Percentiles rank a stretch among this genome's conserved stretches.
Evolutionary conservation across 35 echinoderm and acorn worm species (phyloP).

Genomic region (Diadema setosum): DNA sequence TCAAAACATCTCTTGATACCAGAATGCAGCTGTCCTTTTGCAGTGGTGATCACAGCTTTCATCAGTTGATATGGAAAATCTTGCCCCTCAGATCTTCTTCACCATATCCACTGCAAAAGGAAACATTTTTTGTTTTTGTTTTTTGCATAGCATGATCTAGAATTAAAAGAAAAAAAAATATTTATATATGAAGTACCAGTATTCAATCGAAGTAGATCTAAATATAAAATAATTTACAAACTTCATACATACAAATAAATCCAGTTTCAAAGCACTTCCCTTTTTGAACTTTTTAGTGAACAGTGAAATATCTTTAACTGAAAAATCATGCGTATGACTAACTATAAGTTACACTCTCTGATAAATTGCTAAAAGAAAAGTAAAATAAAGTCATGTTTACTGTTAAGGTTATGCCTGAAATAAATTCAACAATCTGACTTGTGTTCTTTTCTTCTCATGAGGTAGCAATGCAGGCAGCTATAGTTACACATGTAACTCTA

Average conservation of each 20-base stretch:
- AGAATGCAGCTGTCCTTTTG: slow-evolving; percentile 47
- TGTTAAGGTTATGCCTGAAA: too few relatives aligned
- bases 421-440: too few relatives aligned
- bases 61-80: slow-evolving; percentile 54
- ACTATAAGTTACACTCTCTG: neutral
- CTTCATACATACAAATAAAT: neutral
- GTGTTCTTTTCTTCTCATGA: too few relatives aligned
- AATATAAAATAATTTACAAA: neutral
- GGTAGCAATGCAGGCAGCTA: too few relatives aligned
- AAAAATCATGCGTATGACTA: neutral
- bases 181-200: neutral
- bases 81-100: slow-evolving; percentile 3
- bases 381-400: too few relatives aligned
- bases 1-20: slow-evolving; percentile 39
- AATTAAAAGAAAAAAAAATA: too few relatives aligned
- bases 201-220: neutral
- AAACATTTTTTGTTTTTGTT: neutral
- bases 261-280: neutral
- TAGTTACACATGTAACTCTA: too few relatives aligned
- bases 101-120: slow-evolving; percentile 33
- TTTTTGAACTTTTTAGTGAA: too few relatives aligned
- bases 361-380: neutral
- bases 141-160: too few relatives aligned
- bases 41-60: slow-evolving; percentile 54
- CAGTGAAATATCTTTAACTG: neutral